Conservation (phyloP, 2,888 invertebrate species). For the Drosophila robusta region DNA sequence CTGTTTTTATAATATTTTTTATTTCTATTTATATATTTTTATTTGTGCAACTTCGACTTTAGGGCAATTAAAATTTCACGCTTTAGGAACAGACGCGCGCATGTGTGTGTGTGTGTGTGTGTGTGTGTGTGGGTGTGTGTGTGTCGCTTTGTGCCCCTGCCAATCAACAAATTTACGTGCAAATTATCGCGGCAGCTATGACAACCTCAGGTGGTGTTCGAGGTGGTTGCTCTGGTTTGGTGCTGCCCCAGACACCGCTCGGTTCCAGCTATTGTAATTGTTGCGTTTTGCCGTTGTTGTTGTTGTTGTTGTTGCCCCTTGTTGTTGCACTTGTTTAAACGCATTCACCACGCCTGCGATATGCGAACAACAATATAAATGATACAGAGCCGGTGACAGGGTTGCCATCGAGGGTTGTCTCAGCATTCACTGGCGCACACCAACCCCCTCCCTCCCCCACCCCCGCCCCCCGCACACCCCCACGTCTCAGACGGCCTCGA, state of each 20-base stretch:
- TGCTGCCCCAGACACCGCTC: slow-evolving; percentile 11
- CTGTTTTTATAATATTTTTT: slow-evolving; percentile 14
- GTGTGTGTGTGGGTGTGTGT: slow-evolving; percentile 6
- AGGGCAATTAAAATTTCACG: slow-evolving; percentile 77
- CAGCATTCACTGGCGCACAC: slow-evolving; percentile 27
- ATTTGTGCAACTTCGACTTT: slow-evolving; percentile 49
- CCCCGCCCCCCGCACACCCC: slow-evolving; percentile 7
- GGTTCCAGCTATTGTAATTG: not conserved
- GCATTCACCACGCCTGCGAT: slow-evolving; percentile 68
- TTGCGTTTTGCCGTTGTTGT: not conserved
- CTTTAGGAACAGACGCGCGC: slow-evolving; percentile 44
- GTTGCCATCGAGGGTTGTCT: slow-evolving; percentile 46
- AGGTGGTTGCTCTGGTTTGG: slow-evolving; percentile 45
- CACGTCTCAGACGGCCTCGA: slow-evolving; percentile 12
- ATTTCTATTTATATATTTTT: slow-evolving; percentile 26
- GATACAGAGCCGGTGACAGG: slow-evolving; percentile 52
- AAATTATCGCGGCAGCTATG: slow-evolving; percentile 68
- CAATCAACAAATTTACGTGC: slow-evolving; percentile 66
- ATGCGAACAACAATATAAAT: slow-evolving; percentile 65
- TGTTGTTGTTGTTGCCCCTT: slow-evolving; percentile 9
- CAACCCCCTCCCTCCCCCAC: not conserved
- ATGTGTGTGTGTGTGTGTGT: slow-evolving; percentile 8
- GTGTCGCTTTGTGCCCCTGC: slow-evolving; percentile 38
- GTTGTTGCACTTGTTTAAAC: slow-evolving; percentile 68
- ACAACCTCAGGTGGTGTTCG: slow-evolving; percentile 69